These are phyloP conservation scores for Rattus rattus DNA, from an alignment of 2,113 vertebrate genomes.

Conservation along the genomic window DNA sequence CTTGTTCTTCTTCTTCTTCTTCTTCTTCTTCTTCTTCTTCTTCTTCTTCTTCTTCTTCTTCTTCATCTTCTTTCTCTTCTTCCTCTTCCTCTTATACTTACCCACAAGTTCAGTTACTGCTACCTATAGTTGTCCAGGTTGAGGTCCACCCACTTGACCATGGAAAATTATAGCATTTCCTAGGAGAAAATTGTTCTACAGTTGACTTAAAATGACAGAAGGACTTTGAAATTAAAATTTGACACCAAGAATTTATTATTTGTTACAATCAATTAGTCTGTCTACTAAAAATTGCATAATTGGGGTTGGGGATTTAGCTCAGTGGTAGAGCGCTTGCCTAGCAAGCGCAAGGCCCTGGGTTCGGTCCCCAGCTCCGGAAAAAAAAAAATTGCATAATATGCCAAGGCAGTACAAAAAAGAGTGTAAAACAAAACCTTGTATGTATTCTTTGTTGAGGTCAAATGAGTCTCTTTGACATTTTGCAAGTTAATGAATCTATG, in stretches of 20 bases:
- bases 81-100: not conserved
- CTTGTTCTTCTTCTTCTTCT: no score
- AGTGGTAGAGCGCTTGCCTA: no score
- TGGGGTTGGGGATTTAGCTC: no score
- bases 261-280: slow-evolving; percentile 58
- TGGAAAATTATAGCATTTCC: not conserved
- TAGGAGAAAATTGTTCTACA: slow-evolving; percentile 4
- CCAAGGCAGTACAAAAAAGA: not conserved
- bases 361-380: no score
- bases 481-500: not conserved
- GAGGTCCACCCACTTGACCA: not conserved
- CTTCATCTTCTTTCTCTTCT: not conserved
- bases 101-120: not conserved
- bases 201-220: slow-evolving; percentile 56
- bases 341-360: no score
- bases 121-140: not conserved
- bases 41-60: no score
- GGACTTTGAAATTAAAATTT: slow-evolving; percentile 46
- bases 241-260: not conserved
- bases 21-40: no score
- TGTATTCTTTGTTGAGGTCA: not conserved
- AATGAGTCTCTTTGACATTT: slow-evolving; percentile 7
- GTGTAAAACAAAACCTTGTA: not conserved
- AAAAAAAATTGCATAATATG: no score
- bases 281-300: slow-evolving; percentile 38